Base-by-base conservation (phyloP, 1,140 invertebrate species). In the Drosophila yakuba region DNA sequence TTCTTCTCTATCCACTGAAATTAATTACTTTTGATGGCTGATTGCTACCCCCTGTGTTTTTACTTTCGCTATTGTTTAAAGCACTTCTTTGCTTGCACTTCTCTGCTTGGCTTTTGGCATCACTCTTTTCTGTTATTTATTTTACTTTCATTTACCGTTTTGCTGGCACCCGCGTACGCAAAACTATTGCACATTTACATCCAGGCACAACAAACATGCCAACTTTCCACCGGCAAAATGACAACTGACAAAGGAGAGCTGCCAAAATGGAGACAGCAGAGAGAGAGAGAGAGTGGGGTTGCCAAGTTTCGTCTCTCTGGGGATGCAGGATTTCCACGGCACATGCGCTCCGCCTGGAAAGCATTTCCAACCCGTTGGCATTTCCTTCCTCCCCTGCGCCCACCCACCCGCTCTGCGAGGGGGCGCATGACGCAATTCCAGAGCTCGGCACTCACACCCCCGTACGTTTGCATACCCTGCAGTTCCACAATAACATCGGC, bases 331-430 rank as follows among this genome's bases (percentile, higher is more conserved):
- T 45, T 20, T 17, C 25, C 23, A 67, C 47, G 55, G 79, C 84
- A 57, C 83, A 88, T 89, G 83, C 83, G 83, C 60, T 45, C 32
- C 45, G 17, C 6, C 23, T 56, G 54, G 14, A 44, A 62, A 8
- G 64, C 64, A 71, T 88, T 88, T 88, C 61, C 83, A 83, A 72
- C 76, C 81, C 75, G 73, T 77, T 74, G 84, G 83, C 83, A 88
- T 88, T 88, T 66, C 56, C 67, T 43, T 39, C 25, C 20, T 54
- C 43, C 23, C 39, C 52, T 4, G 3, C 35, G n/a, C 23, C 23
- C 23, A 48, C 45, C 23, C 47, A 36, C 36, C 38, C 59, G n/a
- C 25, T 10, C 39, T 50, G 5, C 17, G 14, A 10, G 2, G 28
- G 14, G 10, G 2, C 10, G 36, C 17, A 47, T 72, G 32, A 72